Percentiles rank a stretch among this genome's conserved stretches.
Conservation (phyloP, 92 coral and sea anemone genomes). For the Nematostella vectensis region DNA sequence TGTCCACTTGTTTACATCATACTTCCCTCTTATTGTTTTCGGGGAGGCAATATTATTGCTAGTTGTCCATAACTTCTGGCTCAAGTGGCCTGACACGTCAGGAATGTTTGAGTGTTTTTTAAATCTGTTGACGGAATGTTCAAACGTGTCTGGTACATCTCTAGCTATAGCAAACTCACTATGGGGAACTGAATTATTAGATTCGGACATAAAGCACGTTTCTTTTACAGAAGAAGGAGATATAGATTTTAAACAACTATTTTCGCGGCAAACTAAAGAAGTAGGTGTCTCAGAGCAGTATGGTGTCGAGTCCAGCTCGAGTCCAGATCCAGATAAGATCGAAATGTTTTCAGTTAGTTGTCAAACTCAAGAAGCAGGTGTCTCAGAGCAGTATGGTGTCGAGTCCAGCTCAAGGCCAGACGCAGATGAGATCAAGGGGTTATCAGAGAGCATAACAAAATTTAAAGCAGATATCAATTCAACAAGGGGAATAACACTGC, state of each 20-base stretch:
- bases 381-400: too few species aligned
- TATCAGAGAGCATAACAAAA: not conserved
- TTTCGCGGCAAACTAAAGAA: conserved; percentile 1
- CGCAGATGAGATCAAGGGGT: too few species aligned
- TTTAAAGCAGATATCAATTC: conserved; percentile 2
- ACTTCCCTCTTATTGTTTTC: conserved; percentile 30
- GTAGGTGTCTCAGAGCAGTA: too few species aligned
- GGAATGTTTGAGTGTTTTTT: conserved; percentile 31
- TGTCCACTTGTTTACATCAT: conserved; percentile 31
- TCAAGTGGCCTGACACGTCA: conserved; percentile 31
- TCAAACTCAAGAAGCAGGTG: too few species aligned
- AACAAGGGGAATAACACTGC: conserved; percentile 10
- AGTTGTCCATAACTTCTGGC: conserved; percentile 42
- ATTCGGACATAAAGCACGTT: conserved; percentile 1
- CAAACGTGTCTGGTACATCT: conserved; percentile 22
- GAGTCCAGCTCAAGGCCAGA: too few species aligned
- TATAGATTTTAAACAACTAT: conserved; percentile 3
- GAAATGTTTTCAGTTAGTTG: too few species aligned
- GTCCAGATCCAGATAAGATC: too few species aligned
- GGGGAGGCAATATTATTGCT: conserved; percentile 25
- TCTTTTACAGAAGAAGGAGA: not conserved
- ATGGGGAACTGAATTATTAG: conserved; percentile 11
- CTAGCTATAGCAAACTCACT: conserved; percentile 21
- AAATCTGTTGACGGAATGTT: conserved; percentile 36
- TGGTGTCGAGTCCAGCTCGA: too few species aligned